Evolutionary conservation across 2,113 vertebrate species (phyloP), one percentile per base, ranked within the genome.

Genomic region (Marmota flaviventris): DNA sequence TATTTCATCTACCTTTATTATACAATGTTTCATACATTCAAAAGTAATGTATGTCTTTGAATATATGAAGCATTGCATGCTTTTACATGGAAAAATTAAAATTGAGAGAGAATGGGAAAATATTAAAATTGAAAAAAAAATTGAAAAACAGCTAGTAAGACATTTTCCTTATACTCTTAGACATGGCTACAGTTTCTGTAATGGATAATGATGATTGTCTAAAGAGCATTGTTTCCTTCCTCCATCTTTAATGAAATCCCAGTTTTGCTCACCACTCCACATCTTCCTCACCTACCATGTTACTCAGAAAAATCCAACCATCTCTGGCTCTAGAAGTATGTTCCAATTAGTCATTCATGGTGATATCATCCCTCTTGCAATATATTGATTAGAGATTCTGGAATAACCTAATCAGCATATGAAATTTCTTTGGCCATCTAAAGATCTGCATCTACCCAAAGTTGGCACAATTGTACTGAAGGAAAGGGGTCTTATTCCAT

Each of bases 381-480:
- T 65, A 73, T 69, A 81, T 51, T 91, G 37, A 75, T 78, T 95
- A 72, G 29, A 85, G 53, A 72, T 85, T 75, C 73, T 85, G 75
- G 2, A 56, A 39, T 69, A 48, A 91, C 11, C 34, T 51, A 63
- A 78, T 85, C 18, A 87, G 81, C 20, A 51, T 0, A 1, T 58
- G 77, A 51, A 11, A 25, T 76, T 81, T 82, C 56, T 81, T 81
- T 67, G 70, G 67, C 45, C 56, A 81, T 42, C 34, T 42, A 73
- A 67, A 27, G 4, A 7, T 37, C 56, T 9, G 86, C 56, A 85
- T 67, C 53, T 91, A 27, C 27, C 42, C 29, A 73, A 81, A 92
- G 20, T 53, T 81, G 65, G n/a, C 17, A 92, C 34, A 73, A 73
- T 87, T 29, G 32, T 34, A 45, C 20, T 72, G 32, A 63, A 70